Base-by-base conservation (phyloP, 2,888 invertebrate species). In the Tyria jacobaeae region DNA sequence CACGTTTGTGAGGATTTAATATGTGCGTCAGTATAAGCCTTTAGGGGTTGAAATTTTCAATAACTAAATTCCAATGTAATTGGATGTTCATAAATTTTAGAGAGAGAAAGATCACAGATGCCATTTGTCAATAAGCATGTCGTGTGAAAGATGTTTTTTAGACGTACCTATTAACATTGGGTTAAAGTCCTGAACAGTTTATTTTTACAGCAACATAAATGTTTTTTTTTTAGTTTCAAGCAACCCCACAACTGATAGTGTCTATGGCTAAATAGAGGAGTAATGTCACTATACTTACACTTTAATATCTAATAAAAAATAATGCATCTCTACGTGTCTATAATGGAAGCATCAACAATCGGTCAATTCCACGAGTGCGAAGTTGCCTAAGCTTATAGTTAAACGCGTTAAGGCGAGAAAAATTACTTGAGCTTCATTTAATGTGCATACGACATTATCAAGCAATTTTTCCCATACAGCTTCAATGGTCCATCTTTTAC, bases 321-420 rank as follows among this genome's bases (percentile, higher is more conserved):
- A 78, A 81, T 79, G 85, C 83, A 82, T 78, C 81, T 86, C 84
- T 80, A 78, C 80, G 79, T 82, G 84, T 82, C 79, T 82, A 82
- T 74, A 31, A 83, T 91, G 93, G 92, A 93, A 93, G 92, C 92
- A 90, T 92, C 80, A 87, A 88, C 87, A 87, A 85, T 88, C 85
- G 79, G 82, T 92, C 92, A 94, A 93, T 93, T 94, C 93, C 93
- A 81, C 90, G 87, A 92, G 92, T 92, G 92, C 92, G 87, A 89
- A 87, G 77, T 79, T 78, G 88, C 81, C 88, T 90, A 91, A 88
- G 86, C 87, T 88, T 88, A 89, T 82, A 83, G 58, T 84, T 84
- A 85, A 86, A 85, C 77, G 88, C 83, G 75, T 79, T 67, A 71
- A 80, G 83, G 76, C 83, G 71, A 79, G 75, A 49, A 79, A 83